Percentiles rank a stretch among this genome's conserved stretches.
phyloP scores from a whole-genome alignment of 92 coral and sea anemone species.

The Desmophyllum pertusum region DNA sequence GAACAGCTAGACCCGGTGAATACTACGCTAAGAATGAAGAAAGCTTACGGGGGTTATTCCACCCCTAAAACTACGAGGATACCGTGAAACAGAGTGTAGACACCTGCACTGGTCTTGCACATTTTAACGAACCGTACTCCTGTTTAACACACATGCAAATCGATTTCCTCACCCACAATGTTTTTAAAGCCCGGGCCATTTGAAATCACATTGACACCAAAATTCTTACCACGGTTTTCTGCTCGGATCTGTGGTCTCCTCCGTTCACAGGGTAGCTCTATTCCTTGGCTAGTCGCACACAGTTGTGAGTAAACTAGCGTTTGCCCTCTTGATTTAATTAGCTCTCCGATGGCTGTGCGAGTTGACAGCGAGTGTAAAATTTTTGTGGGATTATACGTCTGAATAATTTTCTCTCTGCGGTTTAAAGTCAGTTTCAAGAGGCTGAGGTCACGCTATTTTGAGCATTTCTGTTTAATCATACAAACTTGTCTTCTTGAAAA shows the following conservation, averaged over 20 bases:
- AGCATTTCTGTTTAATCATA: not conserved
- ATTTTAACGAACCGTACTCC: not conserved
- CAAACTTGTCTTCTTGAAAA: not conserved
- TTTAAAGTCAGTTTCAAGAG: not conserved
- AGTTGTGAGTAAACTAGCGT: not conserved
- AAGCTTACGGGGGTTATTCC: not conserved
- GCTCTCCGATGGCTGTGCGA: not conserved
- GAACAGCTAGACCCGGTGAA: not conserved
- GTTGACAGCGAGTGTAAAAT: not conserved
- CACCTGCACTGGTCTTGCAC: not conserved
- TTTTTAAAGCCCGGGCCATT: not conserved
- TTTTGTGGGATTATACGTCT: constrained; percentile 16
- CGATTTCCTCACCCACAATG: not conserved
- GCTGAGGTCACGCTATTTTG: not conserved
- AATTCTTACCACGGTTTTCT: not conserved
- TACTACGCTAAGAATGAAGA: not conserved
- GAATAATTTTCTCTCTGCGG: not conserved
- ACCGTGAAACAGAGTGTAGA: not conserved
- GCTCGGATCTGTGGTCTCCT: not conserved
- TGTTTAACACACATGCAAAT: not conserved
- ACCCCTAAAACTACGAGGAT: not conserved
- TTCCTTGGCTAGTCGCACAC: not conserved
- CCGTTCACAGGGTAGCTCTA: not conserved
- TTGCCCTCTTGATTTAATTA: not conserved
- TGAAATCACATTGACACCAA: constrained; percentile 2